Conservation (phyloP, 2,113 vertebrate species). For the Takifugu flavidus region DNA sequence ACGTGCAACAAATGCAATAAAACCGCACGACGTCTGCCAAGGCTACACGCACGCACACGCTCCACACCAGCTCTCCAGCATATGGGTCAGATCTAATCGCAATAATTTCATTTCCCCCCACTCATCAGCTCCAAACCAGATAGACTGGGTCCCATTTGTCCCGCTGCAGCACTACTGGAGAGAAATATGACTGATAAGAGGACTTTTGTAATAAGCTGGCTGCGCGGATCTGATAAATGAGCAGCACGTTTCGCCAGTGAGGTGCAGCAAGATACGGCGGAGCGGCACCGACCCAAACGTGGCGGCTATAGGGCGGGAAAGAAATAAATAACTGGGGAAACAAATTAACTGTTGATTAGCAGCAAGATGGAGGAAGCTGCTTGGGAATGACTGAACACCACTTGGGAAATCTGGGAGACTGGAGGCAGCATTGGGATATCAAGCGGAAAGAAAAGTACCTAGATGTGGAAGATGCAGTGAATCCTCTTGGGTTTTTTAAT, state of each 20-base stretch:
- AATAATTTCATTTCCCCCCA: conserved; percentile 73
- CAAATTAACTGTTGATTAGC: conserved; percentile 74
- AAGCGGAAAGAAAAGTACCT: conserved; percentile 20
- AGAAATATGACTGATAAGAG: conserved; percentile 74
- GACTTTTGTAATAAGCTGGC: conserved; percentile 69
- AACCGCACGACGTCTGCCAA: conserved; percentile 40
- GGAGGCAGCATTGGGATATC: conserved; percentile 27
- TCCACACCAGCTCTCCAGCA: conserved; percentile 51
- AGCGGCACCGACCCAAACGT: conserved; percentile 37
- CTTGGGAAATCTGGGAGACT: conserved; percentile 56
- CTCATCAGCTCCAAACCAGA: conserved; percentile 70
- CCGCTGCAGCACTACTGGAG: conserved; percentile 61
- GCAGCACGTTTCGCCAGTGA: conserved; percentile 63
- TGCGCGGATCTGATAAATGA: conserved; percentile 71
- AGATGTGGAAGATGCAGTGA: conserved; percentile 54
- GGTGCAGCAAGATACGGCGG: conserved; percentile 58
- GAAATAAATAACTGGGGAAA: conserved; percentile 48
- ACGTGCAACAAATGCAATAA: conserved; percentile 38
- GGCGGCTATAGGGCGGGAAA: conserved; percentile 44
- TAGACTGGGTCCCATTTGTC: conserved; percentile 73
- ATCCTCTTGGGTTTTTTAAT: conserved; percentile 39
- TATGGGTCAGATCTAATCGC: conserved; percentile 75
- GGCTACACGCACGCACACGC: conserved; percentile 38
- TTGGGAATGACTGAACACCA: conserved; percentile 49
- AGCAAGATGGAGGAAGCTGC: conserved; percentile 51